These are phyloP conservation scores for Sebastes itinus DNA, from an alignment of 2,797 vertebrate genomes.

Conservation along the genomic window DNA sequence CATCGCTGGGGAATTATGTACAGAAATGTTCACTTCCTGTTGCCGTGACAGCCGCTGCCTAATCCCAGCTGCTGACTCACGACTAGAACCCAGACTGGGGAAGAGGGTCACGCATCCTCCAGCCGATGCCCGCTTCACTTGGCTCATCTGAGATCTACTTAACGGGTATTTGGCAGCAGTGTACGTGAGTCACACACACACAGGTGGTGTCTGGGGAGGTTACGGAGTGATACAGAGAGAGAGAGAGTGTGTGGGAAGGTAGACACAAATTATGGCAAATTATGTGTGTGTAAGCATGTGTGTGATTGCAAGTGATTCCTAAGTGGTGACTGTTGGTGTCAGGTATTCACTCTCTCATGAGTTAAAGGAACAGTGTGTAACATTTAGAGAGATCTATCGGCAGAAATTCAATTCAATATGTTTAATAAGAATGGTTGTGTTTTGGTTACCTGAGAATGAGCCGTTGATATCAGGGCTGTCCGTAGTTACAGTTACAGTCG, in stretches of 20 bases:
- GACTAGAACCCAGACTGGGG: conserved; percentile 24
- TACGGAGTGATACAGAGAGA: neutral
- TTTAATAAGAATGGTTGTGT: no score
- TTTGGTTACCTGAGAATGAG: no score
- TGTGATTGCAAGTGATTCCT: no score
- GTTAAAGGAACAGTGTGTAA: no score
- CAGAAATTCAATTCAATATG: no score
- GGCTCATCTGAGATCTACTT: conserved; percentile 24
- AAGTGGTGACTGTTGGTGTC: neutral
- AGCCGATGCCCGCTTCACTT: conserved; percentile 14
- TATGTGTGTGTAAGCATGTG: neutral
- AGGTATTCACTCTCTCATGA: neutral
- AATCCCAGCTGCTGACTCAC: conserved; percentile 55
- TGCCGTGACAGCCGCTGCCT: neutral
- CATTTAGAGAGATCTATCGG: no score
- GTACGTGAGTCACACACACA: conserved; percentile 52
- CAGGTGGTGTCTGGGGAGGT: conserved; percentile 62
- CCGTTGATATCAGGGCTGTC: no score
- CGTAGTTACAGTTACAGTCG: no score
- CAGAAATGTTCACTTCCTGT: conserved; percentile 59
- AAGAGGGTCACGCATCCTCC: conserved; percentile 11
- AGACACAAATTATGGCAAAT: conserved; percentile 2
- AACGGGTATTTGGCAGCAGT: conserved; percentile 19
- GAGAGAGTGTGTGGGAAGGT: conserved; percentile 17
- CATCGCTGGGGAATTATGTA: conserved; percentile 22